These are phyloP conservation scores for Mastigias papua DNA, from an alignment of 30 jellyfish, hydroid and myxozoan species.

Conservation along the genomic window DNA sequence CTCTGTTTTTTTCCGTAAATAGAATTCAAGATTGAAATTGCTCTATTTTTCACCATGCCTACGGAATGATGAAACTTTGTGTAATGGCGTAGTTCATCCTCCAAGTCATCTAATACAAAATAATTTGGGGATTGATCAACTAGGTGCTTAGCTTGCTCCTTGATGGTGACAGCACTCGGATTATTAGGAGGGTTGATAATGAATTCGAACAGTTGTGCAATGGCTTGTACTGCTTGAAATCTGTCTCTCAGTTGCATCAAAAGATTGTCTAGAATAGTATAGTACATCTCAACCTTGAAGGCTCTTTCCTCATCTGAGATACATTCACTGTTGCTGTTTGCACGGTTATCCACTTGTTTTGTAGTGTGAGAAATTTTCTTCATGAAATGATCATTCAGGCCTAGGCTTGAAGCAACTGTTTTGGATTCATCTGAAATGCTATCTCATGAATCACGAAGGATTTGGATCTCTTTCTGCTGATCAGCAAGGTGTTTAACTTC, in stretches of 20 bases:
- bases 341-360: not conserved
- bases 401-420: slow-evolving; percentile 39
- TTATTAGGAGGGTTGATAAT: no score
- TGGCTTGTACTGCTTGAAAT: no score
- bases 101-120: no score
- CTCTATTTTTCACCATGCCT: no score
- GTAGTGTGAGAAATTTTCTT: slow-evolving; percentile 43
- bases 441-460: slow-evolving; percentile 20
- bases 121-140: not conserved
- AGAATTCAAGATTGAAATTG: no score
- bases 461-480: slow-evolving; percentile 33
- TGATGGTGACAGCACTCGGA: no score
- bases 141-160: slow-evolving; percentile 5
- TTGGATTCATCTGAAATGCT: slow-evolving; percentile 20
- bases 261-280: slow-evolving; percentile 13
- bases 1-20: not conserved
- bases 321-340: slow-evolving; percentile 6
- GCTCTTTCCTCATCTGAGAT: no score
- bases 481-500: slow-evolving; percentile 35
- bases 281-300: slow-evolving; percentile 29
- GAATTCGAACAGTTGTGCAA: no score
- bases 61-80: no score
- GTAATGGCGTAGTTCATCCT: no score
- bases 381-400: slow-evolving; percentile 24
- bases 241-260: no score